Percentiles rank a stretch among this genome's conserved stretches.
Conservation (phyloP, 1,140 invertebrate genomes). For the Akabosia matsudoensis region DNA sequence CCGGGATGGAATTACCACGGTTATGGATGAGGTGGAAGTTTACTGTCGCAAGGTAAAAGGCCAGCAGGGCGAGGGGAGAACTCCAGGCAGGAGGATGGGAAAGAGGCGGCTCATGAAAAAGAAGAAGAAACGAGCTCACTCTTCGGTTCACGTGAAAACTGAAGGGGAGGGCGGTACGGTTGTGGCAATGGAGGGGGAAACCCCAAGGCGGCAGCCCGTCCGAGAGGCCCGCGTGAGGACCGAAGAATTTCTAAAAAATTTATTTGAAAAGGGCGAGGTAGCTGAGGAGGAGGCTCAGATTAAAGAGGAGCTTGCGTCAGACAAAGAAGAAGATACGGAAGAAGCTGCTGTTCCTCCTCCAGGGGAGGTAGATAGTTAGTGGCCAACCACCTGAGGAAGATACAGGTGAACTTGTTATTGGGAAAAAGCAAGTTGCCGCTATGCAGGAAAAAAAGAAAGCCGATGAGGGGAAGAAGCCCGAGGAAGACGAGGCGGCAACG, state of each 20-base stretch:
- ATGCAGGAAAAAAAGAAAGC: too few relatives aligned
- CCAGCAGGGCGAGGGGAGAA: not conserved
- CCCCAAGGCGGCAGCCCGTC: not conserved
- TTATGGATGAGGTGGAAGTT: not conserved
- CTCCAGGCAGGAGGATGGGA: not conserved
- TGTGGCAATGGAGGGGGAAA: too few relatives aligned
- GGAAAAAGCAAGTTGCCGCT: too few relatives aligned
- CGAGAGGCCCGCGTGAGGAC: not conserved
- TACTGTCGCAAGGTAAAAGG: not conserved
- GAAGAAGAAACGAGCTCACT: not conserved
- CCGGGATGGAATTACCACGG: not conserved
- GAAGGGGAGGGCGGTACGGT: not conserved
- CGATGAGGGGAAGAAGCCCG: too few relatives aligned
- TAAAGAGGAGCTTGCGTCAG: not conserved
- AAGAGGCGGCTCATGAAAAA: not conserved
- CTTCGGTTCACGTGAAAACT: not conserved
- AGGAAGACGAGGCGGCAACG: not conserved
- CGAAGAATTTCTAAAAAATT: not conserved
- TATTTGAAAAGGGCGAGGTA: not conserved
- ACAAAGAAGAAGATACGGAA: not conserved
- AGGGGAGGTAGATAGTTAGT: too few relatives aligned
- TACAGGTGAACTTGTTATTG: too few relatives aligned
- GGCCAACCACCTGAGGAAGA: too few relatives aligned
- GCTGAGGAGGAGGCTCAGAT: not conserved
- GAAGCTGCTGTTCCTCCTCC: too few relatives aligned